Conservation (phyloP, 2,888 invertebrate species). For the Hydriomena furcata region DNA sequence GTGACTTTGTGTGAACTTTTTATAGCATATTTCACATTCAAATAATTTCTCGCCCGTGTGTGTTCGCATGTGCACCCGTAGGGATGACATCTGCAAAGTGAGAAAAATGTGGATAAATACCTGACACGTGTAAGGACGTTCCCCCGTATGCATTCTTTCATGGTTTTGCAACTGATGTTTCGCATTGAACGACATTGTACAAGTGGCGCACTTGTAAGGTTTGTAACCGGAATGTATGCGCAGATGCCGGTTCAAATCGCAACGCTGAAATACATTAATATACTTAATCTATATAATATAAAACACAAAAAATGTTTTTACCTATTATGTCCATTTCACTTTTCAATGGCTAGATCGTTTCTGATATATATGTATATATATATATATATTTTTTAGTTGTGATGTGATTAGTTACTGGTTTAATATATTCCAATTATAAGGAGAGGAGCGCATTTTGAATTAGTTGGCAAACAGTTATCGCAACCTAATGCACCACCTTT, state of each 20-base stretch:
- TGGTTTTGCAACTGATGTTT: conserved; percentile 81
- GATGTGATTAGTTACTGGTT: too few relatives aligned
- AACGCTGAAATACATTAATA: conserved; percentile 69
- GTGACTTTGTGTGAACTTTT: conserved; percentile 62
- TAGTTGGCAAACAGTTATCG: too few relatives aligned
- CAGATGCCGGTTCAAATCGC: conserved; percentile 78
- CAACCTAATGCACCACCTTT: too few relatives aligned
- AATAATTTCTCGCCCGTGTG: conserved; percentile 62
- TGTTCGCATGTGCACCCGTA: conserved; percentile 61
- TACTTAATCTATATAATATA: conserved; percentile 33
- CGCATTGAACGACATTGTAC: conserved; percentile 80
- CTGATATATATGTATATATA: too few relatives aligned
- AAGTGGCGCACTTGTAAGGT: conserved; percentile 74
- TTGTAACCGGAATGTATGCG: conserved; percentile 81
- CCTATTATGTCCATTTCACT: too few relatives aligned
- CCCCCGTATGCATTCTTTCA: conserved; percentile 80
- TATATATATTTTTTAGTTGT: too few relatives aligned
- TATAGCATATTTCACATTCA: conserved; percentile 58
- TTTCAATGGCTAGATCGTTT: too few relatives aligned
- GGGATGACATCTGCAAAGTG: conserved; percentile 55
- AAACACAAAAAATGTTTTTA: too few relatives aligned
- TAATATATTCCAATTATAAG: too few relatives aligned
- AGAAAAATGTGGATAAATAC: conserved; percentile 43
- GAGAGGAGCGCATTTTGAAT: too few relatives aligned
- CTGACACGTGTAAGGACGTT: conserved; percentile 77